Percentiles rank a stretch among this genome's conserved stretches.
These are phyloP conservation scores for Heliornis fulica DNA, from an alignment of 2,113 vertebrate genomes.

Conservation along the genomic window DNA sequence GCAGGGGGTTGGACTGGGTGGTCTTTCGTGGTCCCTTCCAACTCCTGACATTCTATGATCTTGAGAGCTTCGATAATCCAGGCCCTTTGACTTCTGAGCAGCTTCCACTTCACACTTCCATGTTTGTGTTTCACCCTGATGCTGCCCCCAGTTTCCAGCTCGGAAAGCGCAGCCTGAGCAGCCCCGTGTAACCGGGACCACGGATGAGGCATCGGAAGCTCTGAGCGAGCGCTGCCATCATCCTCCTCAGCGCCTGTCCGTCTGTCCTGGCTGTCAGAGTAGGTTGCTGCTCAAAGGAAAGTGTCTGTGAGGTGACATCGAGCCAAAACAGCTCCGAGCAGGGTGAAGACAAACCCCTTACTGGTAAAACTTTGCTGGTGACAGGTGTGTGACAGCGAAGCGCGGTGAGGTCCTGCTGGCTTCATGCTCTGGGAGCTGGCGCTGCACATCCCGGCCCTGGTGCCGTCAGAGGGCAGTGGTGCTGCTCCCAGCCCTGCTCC, in stretches of 20 bases:
- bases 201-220: fast-evolving
- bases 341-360: not conserved
- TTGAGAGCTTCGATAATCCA: no score
- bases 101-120: not conserved
- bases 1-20: no score
- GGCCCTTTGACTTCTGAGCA: not conserved
- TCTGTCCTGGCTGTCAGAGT: not conserved
- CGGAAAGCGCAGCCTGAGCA: fast-evolving
- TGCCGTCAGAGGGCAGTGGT: constrained; percentile 5
- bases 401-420: fast-evolving
- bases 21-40: no score
- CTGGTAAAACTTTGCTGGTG: not conserved
- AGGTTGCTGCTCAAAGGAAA: not conserved
- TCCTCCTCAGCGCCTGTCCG: not conserved
- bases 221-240: not conserved
- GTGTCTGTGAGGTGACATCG: fast-evolving
- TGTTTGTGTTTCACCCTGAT: not conserved
- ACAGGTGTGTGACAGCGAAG: not conserved
- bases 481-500: not conserved
- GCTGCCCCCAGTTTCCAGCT: not conserved
- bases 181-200: fast-evolving
- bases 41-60: no score
- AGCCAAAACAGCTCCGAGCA: not conserved
- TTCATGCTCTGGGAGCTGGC: fast-evolving
- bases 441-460: not conserved